Evolutionary conservation across 2,113 vertebrate genomes (phyloP).

Genomic region (Cyprinodon tularosa): DNA sequence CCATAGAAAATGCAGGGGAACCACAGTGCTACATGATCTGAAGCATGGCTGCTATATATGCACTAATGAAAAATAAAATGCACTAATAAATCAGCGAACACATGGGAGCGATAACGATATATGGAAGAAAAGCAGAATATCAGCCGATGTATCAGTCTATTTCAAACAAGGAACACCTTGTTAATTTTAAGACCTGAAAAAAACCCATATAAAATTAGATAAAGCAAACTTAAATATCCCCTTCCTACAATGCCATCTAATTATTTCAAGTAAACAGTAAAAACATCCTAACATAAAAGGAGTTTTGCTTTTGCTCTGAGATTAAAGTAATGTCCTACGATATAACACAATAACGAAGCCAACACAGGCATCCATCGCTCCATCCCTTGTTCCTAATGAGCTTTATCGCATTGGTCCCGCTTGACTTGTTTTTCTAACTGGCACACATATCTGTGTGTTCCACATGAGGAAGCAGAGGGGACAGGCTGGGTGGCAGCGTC

Average conservation of each 20-base stretch:
- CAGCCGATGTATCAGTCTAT: too few species aligned
- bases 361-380: slow-evolving; percentile 66
- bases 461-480: slow-evolving; percentile 72
- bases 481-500: slow-evolving; percentile 68
- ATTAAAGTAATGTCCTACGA: slow-evolving; percentile 37
- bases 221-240: background rate
- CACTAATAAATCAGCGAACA: too few species aligned
- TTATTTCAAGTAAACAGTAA: slow-evolving; percentile 15
- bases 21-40: too few species aligned
- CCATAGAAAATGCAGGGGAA: too few species aligned
- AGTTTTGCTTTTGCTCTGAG: slow-evolving; percentile 23
- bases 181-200: slow-evolving; percentile 18
- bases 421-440: slow-evolving; percentile 78
- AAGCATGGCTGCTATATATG: too few species aligned
- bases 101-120: too few species aligned
- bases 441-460: slow-evolving; percentile 79
- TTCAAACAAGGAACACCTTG: slow-evolving; percentile 36
- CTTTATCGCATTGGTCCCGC: slow-evolving; percentile 76
- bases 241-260: slow-evolving; percentile 14
- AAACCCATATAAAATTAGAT: background rate
- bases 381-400: slow-evolving; percentile 73
- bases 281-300: slow-evolving; percentile 10
- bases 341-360: slow-evolving; percentile 50
- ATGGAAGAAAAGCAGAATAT: too few species aligned
- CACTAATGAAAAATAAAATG: too few species aligned